Base-by-base conservation (phyloP, 2,888 invertebrate species). In the Drosophila borealis region DNA sequence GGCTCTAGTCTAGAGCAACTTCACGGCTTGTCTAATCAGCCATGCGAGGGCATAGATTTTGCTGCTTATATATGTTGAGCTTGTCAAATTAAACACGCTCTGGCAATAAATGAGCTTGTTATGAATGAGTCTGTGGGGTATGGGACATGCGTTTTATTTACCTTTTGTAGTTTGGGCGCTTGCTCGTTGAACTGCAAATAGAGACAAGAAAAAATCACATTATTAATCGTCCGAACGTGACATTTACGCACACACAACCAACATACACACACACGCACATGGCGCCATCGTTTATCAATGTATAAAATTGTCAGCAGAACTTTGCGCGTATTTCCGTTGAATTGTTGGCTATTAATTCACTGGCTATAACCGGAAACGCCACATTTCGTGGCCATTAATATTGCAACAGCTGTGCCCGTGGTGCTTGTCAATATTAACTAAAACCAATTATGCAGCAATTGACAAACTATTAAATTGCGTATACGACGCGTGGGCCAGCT, bases 201-300 rank as follows among this genome's bases (percentile, higher is more conserved):
- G 81, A 86, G 84, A 86, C 73, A 83, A 88, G 72, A 37, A 82
- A 72, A 78, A 73, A 86, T 78, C 55, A 73, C 46, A 80, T 88
- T 73, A 83, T 88, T 83, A 88, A 88, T 83, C 78, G 78, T 71
- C 54, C 25, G 70, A 73, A 80, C 85, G 88, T 88, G 87, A 83
- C 86, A 81, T 69, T 67, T 69, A 78, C 57, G 62, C 64, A 73
- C 69, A 67, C 57, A 65, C 44, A 54, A 13, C n/a, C 44, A 54
- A 13, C n/a, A 19, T 0, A 60, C 21, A 57, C 14, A 44, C 17
- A 29, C 9, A 41, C 54, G 34, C 57, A 59, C 33, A 57, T 51
- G 73, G 53, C 65, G 49, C 44, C 65, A 82, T 80, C 80, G 74
- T 88, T 86, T 84, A 83, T 83, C 87, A 83, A 73, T 68, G 48